Percentiles rank a stretch among this genome's conserved stretches.
Conservation (phyloP, 2,888 invertebrate species). For the Macrosoma leucophasiata region DNA sequence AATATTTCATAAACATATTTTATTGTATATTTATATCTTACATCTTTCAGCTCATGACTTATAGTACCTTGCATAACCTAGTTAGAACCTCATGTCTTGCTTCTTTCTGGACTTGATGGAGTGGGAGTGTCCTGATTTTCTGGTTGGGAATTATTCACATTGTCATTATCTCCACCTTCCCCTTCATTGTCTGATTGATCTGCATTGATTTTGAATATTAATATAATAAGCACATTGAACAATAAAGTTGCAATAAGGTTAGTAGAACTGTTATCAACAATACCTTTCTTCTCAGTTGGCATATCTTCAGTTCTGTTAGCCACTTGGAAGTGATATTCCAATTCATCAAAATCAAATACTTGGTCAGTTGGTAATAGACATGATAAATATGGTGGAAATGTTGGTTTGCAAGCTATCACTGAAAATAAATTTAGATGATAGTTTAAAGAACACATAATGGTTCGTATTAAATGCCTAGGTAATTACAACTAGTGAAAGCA, state of each 20-base stretch:
- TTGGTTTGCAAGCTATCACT: constrained; percentile 93
- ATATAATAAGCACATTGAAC: too few species aligned
- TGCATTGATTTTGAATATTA: constrained; percentile 20
- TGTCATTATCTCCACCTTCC: constrained; percentile 59
- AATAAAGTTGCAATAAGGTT: too few species aligned
- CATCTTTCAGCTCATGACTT: not conserved
- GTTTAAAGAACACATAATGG: too few species aligned
- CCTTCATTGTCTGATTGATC: constrained; percentile 70
- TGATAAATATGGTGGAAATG: constrained; percentile 87
- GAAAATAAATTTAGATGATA: constrained; percentile 31
- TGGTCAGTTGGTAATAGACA: constrained; percentile 95
- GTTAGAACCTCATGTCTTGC: constrained; percentile 32
- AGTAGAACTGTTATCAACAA: not conserved
- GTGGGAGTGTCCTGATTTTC: constrained; percentile 52
- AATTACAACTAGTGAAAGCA: too few species aligned
- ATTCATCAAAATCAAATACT: constrained; percentile 93
- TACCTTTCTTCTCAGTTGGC: constrained; percentile 73
- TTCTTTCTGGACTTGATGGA: constrained; percentile 58
- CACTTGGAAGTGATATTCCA: constrained; percentile 83
- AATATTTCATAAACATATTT: not conserved
- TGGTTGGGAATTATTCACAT: constrained; percentile 56
- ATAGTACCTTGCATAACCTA: not conserved
- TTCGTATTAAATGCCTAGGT: too few species aligned
- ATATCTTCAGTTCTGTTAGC: constrained; percentile 79
- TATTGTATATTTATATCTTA: not conserved